These are phyloP conservation scores for Sympetrum striolatum DNA, from an alignment of 2,888 invertebrate species.

Conservation along the genomic window DNA sequence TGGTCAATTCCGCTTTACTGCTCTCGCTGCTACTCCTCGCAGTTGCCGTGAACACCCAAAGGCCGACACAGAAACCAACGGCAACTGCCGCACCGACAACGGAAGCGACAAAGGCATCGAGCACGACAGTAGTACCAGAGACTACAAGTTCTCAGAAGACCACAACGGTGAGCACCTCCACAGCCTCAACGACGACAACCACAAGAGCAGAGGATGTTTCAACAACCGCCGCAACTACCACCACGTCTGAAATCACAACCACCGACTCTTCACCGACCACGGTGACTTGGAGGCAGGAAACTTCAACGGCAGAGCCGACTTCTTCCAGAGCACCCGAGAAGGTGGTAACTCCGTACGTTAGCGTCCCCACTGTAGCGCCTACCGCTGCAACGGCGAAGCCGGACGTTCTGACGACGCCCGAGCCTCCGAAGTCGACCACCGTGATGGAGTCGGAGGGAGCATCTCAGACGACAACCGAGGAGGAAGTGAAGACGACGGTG, in stretches of 20 bases:
- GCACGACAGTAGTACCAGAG: constrained; percentile 52
- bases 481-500: not conserved
- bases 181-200: constrained; percentile 48
- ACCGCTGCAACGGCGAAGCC: not conserved
- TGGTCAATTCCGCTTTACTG: not conserved
- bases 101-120: constrained; percentile 53
- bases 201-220: constrained; percentile 49
- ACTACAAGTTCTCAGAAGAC: constrained; percentile 50
- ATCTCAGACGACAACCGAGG: not conserved
- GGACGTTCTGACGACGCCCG: not conserved
- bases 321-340: not conserved
- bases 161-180: constrained; percentile 46
- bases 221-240: constrained; percentile 49
- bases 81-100: constrained; percentile 49
- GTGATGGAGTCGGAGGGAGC: constrained; percentile 4
- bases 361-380: not conserved
- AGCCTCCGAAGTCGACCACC: not conserved
- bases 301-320: not conserved
- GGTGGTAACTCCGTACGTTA: not conserved
- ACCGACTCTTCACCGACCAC: not conserved
- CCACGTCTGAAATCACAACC: constrained; percentile 45
- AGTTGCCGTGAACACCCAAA: not conserved
- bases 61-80: constrained; percentile 42
- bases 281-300: not conserved
- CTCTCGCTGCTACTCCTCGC: not conserved